A percentile compares a stretch with the other conserved stretches of the same genome.
These are phyloP conservation scores for Parapristionchus giblindavisi DNA, from an alignment of 2,888 invertebrate genomes.

Conservation along the genomic window DNA sequence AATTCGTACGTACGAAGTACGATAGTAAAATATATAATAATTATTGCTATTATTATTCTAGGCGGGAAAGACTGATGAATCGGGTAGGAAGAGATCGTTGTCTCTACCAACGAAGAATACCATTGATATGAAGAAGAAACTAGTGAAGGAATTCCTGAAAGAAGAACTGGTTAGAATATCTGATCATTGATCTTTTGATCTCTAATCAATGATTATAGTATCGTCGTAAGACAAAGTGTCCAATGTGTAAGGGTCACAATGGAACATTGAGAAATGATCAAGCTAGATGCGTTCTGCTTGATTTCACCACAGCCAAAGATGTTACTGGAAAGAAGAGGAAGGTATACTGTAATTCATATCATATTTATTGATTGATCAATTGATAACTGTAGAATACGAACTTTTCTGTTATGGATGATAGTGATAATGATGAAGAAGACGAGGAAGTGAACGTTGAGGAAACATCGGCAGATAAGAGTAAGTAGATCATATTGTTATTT, in stretches of 20 bases:
- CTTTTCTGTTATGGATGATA: not conserved
- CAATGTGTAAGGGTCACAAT: conserved; percentile 62
- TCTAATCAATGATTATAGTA: conserved; percentile 49
- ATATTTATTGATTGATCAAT: conserved; percentile 29
- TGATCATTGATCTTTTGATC: not conserved
- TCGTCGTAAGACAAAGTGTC: conserved; percentile 60
- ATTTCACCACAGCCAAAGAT: conserved; percentile 50
- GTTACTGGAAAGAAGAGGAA: not conserved
- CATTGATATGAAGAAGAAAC: conserved; percentile 52
- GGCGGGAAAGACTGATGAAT: too few species aligned
- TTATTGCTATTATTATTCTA: too few species aligned
- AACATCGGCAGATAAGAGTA: conserved; percentile 26
- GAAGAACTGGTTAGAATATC: conserved; percentile 47
- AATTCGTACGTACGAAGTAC: too few species aligned
- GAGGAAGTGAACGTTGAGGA: conserved; percentile 41
- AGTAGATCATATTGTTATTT: not conserved
- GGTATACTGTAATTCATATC: too few species aligned
- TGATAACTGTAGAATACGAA: conserved; percentile 21
- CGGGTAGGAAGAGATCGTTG: conserved; percentile 28
- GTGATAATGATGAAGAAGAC: conserved; percentile 43
- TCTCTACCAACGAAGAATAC: conserved; percentile 54
- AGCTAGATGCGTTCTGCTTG: conserved; percentile 58
- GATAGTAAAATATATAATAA: too few species aligned
- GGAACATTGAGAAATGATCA: conserved; percentile 63
- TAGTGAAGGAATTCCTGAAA: conserved; percentile 51